phyloP scores from a whole-genome alignment of 30 jellyfish, hydroid and myxozoan genomes.

The Cassiopea xamachana region DNA sequence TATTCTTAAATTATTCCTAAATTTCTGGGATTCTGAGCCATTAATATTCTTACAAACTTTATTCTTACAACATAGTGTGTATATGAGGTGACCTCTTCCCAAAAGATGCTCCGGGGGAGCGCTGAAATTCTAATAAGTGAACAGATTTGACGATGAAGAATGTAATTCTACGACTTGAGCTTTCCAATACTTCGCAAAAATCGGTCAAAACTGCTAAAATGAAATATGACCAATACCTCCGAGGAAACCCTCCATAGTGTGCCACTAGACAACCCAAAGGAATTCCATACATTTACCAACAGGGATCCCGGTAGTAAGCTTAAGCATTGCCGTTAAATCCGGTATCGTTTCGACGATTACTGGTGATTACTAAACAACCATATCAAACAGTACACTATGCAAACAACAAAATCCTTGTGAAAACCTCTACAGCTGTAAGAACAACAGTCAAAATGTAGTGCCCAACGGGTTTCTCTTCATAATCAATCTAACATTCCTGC shows the following conservation, averaged over 20 bases:
- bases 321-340: background rate
- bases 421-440: constrained; percentile 34
- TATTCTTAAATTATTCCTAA: too few species aligned
- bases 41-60: too few species aligned
- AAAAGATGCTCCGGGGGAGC: too few species aligned
- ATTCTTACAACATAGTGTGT: too few species aligned
- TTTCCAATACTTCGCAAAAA: background rate
- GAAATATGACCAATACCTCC: background rate
- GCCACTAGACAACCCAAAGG: background rate
- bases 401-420: constrained; percentile 28
- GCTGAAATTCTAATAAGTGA: too few species aligned
- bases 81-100: too few species aligned
- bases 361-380: constrained; percentile 28
- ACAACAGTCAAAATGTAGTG: constrained; percentile 10
- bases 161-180: background rate
- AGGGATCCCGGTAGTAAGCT: background rate
- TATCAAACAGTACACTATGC: background rate
- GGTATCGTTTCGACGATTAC: constrained; percentile 1
- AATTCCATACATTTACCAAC: background rate
- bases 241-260: background rate
- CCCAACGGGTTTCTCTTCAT: background rate
- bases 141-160: too few species aligned
- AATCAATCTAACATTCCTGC: background rate
- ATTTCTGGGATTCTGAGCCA: too few species aligned
- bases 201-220: too few species aligned